A percentile compares a stretch with the other conserved stretches of the same genome.
Conservation (phyloP, 2,888 invertebrate genomes). For the Andrena fulva region DNA sequence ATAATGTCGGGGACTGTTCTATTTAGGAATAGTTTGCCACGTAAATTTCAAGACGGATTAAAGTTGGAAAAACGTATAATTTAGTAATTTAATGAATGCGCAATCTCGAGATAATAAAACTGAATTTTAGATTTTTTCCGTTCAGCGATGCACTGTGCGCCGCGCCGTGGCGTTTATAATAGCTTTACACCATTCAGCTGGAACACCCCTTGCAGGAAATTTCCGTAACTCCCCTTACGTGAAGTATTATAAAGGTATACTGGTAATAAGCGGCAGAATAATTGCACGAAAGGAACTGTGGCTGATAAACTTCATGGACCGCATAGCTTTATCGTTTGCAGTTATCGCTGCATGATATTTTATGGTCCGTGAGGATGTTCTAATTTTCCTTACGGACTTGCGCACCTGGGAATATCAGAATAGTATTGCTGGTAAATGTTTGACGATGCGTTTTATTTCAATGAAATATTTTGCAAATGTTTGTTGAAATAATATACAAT, state of each 20-base stretch:
- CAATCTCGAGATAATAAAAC: no score
- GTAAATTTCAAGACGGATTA: no score
- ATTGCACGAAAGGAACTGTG: conserved; percentile 40
- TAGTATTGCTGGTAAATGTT: background rate
- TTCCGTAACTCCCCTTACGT: conserved; percentile 31
- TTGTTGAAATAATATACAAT: no score
- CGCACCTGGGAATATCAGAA: conserved; percentile 2
- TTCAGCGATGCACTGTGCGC: no score
- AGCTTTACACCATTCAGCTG: conserved; percentile 27
- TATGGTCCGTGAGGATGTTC: conserved; percentile 29
- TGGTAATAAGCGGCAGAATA: conserved; percentile 7
- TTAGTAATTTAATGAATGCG: no score
- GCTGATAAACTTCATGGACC: conserved; percentile 35
- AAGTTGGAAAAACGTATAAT: no score
- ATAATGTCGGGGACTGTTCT: no score
- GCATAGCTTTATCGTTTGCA: conserved; percentile 29
- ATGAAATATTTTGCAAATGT: no score
- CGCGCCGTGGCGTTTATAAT: background rate
- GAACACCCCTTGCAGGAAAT: conserved; percentile 33
- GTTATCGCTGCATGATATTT: conserved; percentile 28
- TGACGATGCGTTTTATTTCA: background rate
- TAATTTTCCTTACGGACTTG: conserved; percentile 1
- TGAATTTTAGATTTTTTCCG: no score
- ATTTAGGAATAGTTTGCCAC: no score
- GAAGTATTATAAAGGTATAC: conserved; percentile 3